Conservation (phyloP, 2,797 vertebrate genomes). For the Myripristis jacobus region DNA sequence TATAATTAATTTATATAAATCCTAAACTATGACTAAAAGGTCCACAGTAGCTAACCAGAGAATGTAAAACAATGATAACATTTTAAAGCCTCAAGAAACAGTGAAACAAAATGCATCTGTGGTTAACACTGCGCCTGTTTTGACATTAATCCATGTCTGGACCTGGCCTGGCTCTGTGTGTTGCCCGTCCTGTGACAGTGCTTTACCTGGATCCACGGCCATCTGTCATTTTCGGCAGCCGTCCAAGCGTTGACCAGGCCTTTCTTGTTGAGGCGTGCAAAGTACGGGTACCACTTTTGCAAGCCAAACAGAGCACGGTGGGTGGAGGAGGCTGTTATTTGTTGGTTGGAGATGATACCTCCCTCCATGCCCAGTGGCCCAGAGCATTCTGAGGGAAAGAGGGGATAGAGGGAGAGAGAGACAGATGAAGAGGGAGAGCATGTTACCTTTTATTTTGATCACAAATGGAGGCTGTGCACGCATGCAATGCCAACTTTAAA, state of each 20-base stretch:
- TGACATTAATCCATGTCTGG: slow-evolving; percentile 31
- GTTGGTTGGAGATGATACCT: slow-evolving; percentile 98
- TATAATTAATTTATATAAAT: background rate
- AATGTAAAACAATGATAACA: background rate
- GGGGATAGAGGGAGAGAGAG: slow-evolving; percentile 21
- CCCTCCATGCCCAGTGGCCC: slow-evolving; percentile 98
- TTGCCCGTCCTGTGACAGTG: slow-evolving; percentile 54
- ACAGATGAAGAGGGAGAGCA: slow-evolving; percentile 15
- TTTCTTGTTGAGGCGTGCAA: slow-evolving; percentile 97
- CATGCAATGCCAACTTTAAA: slow-evolving; percentile 9
- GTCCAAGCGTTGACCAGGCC: slow-evolving; percentile 99
- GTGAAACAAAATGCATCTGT: slow-evolving; percentile 2
- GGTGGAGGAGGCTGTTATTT: slow-evolving; percentile 98
- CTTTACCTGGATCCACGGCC: slow-evolving; percentile 99
- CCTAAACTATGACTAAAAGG: background rate
- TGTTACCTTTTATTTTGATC: slow-evolving; percentile 11
- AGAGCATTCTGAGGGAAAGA: slow-evolving; percentile 88
- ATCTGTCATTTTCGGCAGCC: slow-evolving; percentile 98
- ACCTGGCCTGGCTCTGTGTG: slow-evolving; percentile 16
- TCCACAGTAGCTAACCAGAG: background rate
- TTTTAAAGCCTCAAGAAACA: slow-evolving; percentile 16
- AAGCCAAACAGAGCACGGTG: slow-evolving; percentile 97
- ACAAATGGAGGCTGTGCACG: background rate
- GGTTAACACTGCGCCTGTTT: slow-evolving; percentile 22
- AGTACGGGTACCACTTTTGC: slow-evolving; percentile 99